phyloP scores from a whole-genome alignment of 2,888 invertebrate genomes.

The Agonopterix subpropinquella region DNA sequence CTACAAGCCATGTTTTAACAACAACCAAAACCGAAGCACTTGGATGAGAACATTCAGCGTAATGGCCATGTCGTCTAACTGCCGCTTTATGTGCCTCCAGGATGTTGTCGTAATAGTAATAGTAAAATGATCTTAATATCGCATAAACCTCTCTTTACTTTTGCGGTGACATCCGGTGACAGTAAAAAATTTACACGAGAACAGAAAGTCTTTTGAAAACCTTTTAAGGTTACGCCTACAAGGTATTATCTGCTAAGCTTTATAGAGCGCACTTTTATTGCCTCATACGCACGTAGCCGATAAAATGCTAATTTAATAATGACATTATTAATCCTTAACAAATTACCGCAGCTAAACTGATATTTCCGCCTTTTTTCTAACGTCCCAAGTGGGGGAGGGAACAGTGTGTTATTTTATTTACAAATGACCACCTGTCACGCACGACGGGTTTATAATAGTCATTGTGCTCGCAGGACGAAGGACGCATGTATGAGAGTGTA shows the following conservation, averaged over 20 bases:
- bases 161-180: constrained; percentile 29
- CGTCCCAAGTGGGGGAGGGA: background rate
- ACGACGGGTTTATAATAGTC: constrained; percentile 6
- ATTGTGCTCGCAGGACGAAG: constrained; percentile 3
- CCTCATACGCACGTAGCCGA: constrained; percentile 4
- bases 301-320: constrained; percentile 14
- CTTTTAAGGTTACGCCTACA: too few relatives aligned
- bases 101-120: constrained; percentile 64
- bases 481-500: constrained; percentile 11
- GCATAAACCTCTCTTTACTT: constrained; percentile 40
- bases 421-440: constrained; percentile 39
- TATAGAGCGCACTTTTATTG: constrained; percentile 7
- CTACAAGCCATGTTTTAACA: too few relatives aligned
- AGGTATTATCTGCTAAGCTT: too few relatives aligned
- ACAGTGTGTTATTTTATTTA: constrained; percentile 12
- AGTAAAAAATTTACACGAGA: constrained; percentile 33
- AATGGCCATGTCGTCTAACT: constrained; percentile 30
- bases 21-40: too few relatives aligned
- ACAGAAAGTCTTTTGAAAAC: constrained; percentile 1
- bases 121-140: constrained; percentile 64
- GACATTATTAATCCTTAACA: constrained; percentile 16
- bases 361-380: constrained; percentile 22
- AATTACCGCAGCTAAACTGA: constrained; percentile 18
- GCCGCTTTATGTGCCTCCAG: constrained; percentile 51
- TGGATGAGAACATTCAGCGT: constrained; percentile 17